phyloP scores from a whole-genome alignment of 2,888 invertebrate genomes.

The Altica lythri region DNA sequence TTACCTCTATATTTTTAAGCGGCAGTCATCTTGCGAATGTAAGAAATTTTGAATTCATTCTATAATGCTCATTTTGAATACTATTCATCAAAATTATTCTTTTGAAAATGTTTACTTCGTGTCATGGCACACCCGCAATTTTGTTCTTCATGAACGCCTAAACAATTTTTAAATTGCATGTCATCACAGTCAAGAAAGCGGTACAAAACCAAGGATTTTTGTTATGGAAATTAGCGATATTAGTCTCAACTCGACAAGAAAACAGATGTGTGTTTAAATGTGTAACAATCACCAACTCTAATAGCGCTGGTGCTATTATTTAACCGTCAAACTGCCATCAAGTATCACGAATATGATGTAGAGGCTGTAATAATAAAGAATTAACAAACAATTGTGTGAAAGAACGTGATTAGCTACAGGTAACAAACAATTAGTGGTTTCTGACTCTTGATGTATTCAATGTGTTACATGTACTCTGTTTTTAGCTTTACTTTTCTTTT shows the following conservation, averaged over 20 bases:
- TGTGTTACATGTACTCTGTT: too few relatives aligned
- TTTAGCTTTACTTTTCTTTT: too few relatives aligned
- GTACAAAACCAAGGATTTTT: conserved; percentile 4
- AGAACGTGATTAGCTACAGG: conserved; percentile 9
- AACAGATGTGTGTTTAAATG: conserved; percentile 10
- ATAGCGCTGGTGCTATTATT: conserved; percentile 7
- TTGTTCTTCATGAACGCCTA: conserved; percentile 13
- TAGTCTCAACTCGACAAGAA: neutral
- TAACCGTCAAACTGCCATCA: conserved; percentile 12
- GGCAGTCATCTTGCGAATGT: conserved; percentile 26
- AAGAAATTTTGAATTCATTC: conserved; percentile 8
- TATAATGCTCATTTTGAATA: conserved; percentile 15
- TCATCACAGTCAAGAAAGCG: conserved; percentile 1
- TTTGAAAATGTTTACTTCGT: conserved; percentile 17
- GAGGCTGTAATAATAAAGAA: conserved; percentile 9
- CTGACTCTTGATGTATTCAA: neutral
- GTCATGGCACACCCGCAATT: conserved; percentile 8
- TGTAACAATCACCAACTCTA: neutral
- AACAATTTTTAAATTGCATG: conserved; percentile 14
- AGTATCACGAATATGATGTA: neutral
- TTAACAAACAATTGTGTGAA: conserved; percentile 8
- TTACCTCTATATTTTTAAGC: conserved; percentile 10
- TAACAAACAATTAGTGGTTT: conserved; percentile 4
- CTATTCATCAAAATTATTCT: conserved; percentile 11
- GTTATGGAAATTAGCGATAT: conserved; percentile 17